phyloP scores from a whole-genome alignment of 2,113 vertebrate species.

The Caranx melampygus region DNA sequence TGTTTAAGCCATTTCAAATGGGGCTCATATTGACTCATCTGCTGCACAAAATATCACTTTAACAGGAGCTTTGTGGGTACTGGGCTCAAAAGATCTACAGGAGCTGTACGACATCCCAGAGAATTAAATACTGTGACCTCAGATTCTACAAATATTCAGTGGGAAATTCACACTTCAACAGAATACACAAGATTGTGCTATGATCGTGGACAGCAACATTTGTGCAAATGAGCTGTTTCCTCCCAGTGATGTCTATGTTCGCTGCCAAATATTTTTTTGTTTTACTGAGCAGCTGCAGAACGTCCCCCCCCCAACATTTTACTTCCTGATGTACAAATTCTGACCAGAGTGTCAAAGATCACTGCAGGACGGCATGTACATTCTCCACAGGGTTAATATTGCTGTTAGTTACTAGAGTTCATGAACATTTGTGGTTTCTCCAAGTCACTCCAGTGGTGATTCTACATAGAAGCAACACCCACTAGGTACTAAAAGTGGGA shows the following conservation, averaged over 20 bases:
- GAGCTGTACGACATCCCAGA: neutral
- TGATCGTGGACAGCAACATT: slow-evolving; percentile 39
- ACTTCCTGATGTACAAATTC: neutral
- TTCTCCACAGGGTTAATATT: slow-evolving; percentile 22
- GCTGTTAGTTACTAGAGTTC: slow-evolving; percentile 42
- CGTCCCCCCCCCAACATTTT: too few relatives aligned
- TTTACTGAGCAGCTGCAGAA: neutral
- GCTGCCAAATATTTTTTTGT: neutral
- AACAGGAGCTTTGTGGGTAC: neutral
- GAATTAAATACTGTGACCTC: neutral
- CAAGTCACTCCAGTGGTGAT: slow-evolving; percentile 25
- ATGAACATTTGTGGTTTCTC: slow-evolving; percentile 47
- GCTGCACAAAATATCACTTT: neutral
- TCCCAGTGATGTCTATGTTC: neutral
- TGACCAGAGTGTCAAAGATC: slow-evolving; percentile 29
- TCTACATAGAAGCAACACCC: slow-evolving; percentile 4
- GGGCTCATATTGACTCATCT: neutral
- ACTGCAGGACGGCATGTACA: slow-evolving; percentile 18
- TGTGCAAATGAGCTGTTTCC: neutral
- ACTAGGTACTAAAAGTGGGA: neutral
- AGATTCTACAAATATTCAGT: slow-evolving; percentile 14
- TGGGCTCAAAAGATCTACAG: neutral
- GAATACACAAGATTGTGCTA: slow-evolving; percentile 7
- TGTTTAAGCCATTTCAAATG: neutral
- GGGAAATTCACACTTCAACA: slow-evolving; percentile 36